A percentile compares a stretch with the other conserved stretches of the same genome.
These are phyloP conservation scores for Eupithecia dodoneata DNA, from an alignment of 2,888 invertebrate species.

Conservation along the genomic window DNA sequence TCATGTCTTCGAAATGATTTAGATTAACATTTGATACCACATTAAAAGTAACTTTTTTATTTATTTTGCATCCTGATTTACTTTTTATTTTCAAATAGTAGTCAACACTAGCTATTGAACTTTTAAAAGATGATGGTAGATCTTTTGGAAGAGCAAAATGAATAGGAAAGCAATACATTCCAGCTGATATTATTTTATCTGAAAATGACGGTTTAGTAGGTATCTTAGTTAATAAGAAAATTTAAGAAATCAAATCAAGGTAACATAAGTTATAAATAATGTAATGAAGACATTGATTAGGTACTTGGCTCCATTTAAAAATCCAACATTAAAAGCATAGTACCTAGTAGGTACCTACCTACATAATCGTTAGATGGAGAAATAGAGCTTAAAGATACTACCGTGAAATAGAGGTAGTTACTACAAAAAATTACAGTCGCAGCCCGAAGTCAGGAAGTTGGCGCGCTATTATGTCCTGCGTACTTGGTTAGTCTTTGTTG, in stretches of 20 bases:
- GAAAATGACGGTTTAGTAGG: slow-evolving; percentile 30
- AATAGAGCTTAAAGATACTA: not conserved
- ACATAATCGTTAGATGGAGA: not conserved
- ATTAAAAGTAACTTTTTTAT: slow-evolving; percentile 56
- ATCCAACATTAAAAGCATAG: not conserved
- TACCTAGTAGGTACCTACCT: not conserved
- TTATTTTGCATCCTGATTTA: slow-evolving; percentile 57
- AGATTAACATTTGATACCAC: slow-evolving; percentile 67
- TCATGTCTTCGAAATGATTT: slow-evolving; percentile 36
- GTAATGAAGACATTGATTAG: not conserved
- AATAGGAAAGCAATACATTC: slow-evolving; percentile 66
- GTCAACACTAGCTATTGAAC: slow-evolving; percentile 65
- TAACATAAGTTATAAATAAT: not conserved
- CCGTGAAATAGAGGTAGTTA: too few species aligned
- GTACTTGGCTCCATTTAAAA: not conserved
- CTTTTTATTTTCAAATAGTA: slow-evolving; percentile 68
- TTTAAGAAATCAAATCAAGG: not conserved
- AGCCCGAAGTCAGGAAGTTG: too few species aligned
- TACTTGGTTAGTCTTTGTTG: too few species aligned
- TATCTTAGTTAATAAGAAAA: not conserved
- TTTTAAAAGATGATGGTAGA: slow-evolving; percentile 70
- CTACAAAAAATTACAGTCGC: not conserved
- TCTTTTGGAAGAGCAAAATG: slow-evolving; percentile 69
- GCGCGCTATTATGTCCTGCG: too few species aligned
- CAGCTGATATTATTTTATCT: slow-evolving; percentile 63